A percentile compares a stretch with the other conserved stretches of the same genome.
phyloP scores from a whole-genome alignment of 2,113 vertebrate genomes.

The Centropus bengalensis region DNA sequence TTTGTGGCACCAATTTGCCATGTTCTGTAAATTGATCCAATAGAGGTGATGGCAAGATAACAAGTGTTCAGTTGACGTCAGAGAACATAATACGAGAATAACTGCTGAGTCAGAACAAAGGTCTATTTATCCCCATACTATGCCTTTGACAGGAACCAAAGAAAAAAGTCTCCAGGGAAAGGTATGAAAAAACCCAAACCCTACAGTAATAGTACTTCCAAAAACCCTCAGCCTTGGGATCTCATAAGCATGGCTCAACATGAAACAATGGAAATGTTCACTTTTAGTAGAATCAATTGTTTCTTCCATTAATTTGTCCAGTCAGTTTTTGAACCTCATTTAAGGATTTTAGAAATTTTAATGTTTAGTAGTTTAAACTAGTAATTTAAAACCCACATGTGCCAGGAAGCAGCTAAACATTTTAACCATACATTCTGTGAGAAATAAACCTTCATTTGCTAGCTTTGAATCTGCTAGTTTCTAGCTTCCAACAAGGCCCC shows the following conservation, averaged over 20 bases:
- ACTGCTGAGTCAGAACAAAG: conserved; percentile 9
- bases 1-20: not conserved
- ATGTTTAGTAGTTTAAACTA: not conserved
- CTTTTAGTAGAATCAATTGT: not conserved
- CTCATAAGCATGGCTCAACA: not conserved
- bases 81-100: not conserved
- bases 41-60: conserved; percentile 19
- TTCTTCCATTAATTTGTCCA: not conserved
- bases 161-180: not conserved
- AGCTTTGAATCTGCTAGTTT: not conserved
- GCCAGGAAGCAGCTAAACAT: not conserved
- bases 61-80: not conserved
- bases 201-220: not conserved
- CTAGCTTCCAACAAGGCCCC: not conserved
- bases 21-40: not conserved
- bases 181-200: not conserved
- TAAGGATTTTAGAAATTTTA: not conserved
- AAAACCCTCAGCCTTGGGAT: not conserved
- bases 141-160: not conserved
- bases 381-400: not conserved
- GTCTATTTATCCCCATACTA: not conserved
- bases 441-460: not conserved
- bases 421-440: not conserved
- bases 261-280: not conserved
- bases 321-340: not conserved